phyloP scores from a whole-genome alignment of 1,140 invertebrate species.

The Zaprionus nigranus region DNA sequence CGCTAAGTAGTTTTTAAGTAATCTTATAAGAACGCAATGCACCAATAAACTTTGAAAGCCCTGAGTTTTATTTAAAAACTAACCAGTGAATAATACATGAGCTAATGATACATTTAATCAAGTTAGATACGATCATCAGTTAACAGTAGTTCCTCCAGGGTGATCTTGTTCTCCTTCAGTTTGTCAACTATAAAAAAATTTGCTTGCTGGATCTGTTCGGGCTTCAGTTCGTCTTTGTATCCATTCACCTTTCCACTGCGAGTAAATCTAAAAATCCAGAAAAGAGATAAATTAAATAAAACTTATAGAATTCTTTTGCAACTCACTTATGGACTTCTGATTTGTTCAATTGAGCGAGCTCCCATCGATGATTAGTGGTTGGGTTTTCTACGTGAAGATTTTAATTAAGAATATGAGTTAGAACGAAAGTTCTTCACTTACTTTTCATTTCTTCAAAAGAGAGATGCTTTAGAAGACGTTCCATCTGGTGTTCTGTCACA shows the following conservation, averaged over 20 bases:
- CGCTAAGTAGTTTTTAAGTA: too few species aligned
- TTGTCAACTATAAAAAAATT: constrained; percentile 24
- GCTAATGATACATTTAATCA: neutral
- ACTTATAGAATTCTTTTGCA: constrained; percentile 46
- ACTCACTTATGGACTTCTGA: constrained; percentile 4
- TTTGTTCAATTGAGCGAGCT: neutral
- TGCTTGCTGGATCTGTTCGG: constrained; percentile 43
- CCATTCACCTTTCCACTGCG: constrained; percentile 60
- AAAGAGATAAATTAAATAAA: neutral
- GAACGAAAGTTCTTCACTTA: neutral
- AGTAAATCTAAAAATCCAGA: constrained; percentile 49
- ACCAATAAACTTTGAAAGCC: too few species aligned
- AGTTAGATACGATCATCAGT: neutral
- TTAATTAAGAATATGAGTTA: too few species aligned
- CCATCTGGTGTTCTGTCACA: constrained; percentile 57
- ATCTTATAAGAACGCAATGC: too few species aligned
- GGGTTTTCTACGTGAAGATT: constrained; percentile 52
- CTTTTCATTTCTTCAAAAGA: constrained; percentile 79
- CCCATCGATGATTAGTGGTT: constrained; percentile 63
- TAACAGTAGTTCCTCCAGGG: constrained; percentile 52
- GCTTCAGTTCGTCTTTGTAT: constrained; percentile 61
- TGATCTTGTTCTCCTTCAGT: constrained; percentile 30
- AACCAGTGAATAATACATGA: too few species aligned
- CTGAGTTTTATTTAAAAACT: too few species aligned
- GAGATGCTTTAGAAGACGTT: constrained; percentile 59